Base-by-base conservation (phyloP, 1,140 invertebrate genomes). In the Mercenaria mercenaria region DNA sequence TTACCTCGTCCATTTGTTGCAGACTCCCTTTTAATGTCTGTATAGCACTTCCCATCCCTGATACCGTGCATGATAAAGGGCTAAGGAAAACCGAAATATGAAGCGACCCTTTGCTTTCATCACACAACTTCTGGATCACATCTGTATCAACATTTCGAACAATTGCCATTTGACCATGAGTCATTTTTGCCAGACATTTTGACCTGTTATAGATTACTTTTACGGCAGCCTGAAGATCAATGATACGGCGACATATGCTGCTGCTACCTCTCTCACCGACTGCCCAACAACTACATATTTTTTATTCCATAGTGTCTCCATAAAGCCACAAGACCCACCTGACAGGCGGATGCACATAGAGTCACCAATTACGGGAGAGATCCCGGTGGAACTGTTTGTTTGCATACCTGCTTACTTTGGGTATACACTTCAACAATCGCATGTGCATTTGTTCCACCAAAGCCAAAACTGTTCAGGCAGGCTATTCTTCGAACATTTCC, bases 401-500 rank as follows among this genome's bases (percentile, higher is more conserved):
- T 23, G 18, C 3, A 81, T 23, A 43, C 91, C 34, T 11, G 92
- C 89, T 10, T 79, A 34, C 37, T 90, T 37, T 43, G 89, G 76
- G 18, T 1, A 80, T 79, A 61, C 43, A 79, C 50, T 37, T 64
- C 39, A 59, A 93, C 50, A 23, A 92, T 81, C 3, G 90, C 91
- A 79, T 93, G 92, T 18, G n/a, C n/a, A n/a, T n/a, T n/a, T n/a
- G n/a, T n/a, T n/a, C n/a, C n/a, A n/a, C n/a, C n/a, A n/a, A n/a
- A 93, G 11, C 92, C 91, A 88, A 93, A 93, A 23, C 77, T 91
- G 50, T 93, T 93, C 15, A 91, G 77, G 77, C 88, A 91, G 29
- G 89, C 89, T 32, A 91, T 29, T 72, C 89, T 20, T 2, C 37
- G 32, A 18, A 52, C 59, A 15, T 64, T 29, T 0, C 23, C 0